phyloP scores from a whole-genome alignment of 2,797 vertebrate species.

The Paedocypris micromegethes region DNA sequence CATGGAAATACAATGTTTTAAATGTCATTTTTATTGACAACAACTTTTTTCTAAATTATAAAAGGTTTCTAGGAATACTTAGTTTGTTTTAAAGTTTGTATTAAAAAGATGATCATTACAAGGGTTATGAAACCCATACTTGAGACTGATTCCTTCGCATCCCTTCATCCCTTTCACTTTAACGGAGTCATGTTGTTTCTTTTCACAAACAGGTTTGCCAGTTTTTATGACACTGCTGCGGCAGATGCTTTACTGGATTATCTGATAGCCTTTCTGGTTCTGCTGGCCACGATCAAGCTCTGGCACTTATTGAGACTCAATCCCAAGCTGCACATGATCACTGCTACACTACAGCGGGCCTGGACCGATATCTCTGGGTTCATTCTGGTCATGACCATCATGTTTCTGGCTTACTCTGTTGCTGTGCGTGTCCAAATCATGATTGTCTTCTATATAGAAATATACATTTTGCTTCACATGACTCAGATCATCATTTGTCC shows the following conservation, averaged over 20 bases:
- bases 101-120: no score
- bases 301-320: conserved; percentile 94
- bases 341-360: conserved; percentile 80
- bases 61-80: no score
- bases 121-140: not conserved
- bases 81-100: no score
- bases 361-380: conserved; percentile 95
- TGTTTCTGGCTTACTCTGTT: conserved; percentile 89
- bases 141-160: not conserved
- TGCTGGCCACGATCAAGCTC: conserved; percentile 88
- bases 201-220: conserved; percentile 67
- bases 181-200: not conserved
- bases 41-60: no score
- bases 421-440: conserved; percentile 69
- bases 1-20: no score
- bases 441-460: no score
- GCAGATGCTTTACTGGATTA: conserved; percentile 85
- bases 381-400: conserved; percentile 79
- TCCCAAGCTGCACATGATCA: conserved; percentile 91
- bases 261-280: conserved; percentile 88
- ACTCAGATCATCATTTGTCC: not conserved
- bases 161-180: no score
- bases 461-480: not conserved
- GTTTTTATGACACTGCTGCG: conserved; percentile 85
- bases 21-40: no score